Conservation (phyloP, 2,888 invertebrate genomes). For the Acanthosepion pharaonis region DNA sequence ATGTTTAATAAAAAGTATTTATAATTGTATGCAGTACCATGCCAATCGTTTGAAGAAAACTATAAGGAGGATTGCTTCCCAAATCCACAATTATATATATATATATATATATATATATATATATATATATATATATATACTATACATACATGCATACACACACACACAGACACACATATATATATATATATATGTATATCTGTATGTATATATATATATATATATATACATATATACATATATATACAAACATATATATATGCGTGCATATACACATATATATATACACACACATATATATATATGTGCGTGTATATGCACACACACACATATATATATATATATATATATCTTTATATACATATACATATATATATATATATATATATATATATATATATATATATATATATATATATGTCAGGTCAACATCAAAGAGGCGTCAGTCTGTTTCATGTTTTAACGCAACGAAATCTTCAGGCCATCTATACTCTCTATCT, state of each 20-base stretch:
- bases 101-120: constrained; percentile 42
- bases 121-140: constrained; percentile 25
- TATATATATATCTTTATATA: not conserved
- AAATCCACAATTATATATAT: not conserved
- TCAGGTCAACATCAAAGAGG: too few species aligned
- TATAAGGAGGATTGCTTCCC: too few species aligned
- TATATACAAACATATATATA: not conserved
- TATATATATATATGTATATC: not conserved
- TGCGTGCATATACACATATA: not conserved
- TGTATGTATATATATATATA: not conserved
- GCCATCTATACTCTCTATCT: too few species aligned
- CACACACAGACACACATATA: not conserved
- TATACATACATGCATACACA: not conserved
- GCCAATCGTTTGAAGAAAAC: too few species aligned
- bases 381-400: not conserved
- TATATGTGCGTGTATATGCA: not conserved
- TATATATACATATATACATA: not conserved
- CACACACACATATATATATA: not conserved
- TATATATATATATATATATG: not conserved
- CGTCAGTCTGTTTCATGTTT: too few species aligned
- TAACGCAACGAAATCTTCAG: too few species aligned
- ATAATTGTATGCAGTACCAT: too few species aligned
- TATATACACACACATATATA: not conserved
- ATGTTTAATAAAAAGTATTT: too few species aligned
- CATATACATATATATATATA: not conserved